phyloP scores from a whole-genome alignment of 2,888 invertebrate genomes.

The Chorisops tibialis region DNA sequence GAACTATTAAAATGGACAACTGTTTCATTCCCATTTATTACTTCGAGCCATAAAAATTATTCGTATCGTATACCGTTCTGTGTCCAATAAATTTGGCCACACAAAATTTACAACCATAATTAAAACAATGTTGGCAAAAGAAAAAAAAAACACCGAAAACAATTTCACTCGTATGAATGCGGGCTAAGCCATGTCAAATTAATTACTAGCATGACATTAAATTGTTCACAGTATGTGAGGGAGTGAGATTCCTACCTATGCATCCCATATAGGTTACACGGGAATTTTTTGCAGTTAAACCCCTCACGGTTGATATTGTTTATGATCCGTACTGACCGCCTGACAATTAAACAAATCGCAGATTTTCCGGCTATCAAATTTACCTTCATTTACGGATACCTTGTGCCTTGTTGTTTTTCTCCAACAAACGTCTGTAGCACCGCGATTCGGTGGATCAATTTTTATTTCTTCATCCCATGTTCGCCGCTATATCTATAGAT shows the following conservation, averaged over 20 bases:
- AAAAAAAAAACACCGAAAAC: neutral
- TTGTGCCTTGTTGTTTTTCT: too few relatives aligned
- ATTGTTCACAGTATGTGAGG: slow-evolving; percentile 7
- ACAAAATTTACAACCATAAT: slow-evolving; percentile 5
- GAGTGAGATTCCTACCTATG: too few relatives aligned
- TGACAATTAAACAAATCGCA: slow-evolving; percentile 19
- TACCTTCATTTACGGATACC: neutral
- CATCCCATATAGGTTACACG: neutral
- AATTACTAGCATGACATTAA: slow-evolving; percentile 23
- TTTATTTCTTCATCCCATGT: slow-evolving; percentile 15
- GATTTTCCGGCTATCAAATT: slow-evolving; percentile 19
- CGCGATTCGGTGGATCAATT: neutral
- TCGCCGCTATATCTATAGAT: neutral
- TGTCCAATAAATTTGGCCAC: slow-evolving; percentile 11
- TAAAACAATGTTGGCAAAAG: neutral
- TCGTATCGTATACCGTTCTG: too few relatives aligned
- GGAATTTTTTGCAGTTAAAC: neutral
- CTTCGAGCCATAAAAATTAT: too few relatives aligned
- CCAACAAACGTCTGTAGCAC: neutral
- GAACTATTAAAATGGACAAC: too few relatives aligned
- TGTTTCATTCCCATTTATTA: too few relatives aligned
- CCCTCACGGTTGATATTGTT: slow-evolving; percentile 10
- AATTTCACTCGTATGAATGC: neutral
- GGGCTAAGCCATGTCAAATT: slow-evolving; percentile 9
- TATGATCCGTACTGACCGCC: slow-evolving; percentile 12